Base-by-base conservation (phyloP, 2,888 invertebrate species). In the Thalpophila matura region DNA sequence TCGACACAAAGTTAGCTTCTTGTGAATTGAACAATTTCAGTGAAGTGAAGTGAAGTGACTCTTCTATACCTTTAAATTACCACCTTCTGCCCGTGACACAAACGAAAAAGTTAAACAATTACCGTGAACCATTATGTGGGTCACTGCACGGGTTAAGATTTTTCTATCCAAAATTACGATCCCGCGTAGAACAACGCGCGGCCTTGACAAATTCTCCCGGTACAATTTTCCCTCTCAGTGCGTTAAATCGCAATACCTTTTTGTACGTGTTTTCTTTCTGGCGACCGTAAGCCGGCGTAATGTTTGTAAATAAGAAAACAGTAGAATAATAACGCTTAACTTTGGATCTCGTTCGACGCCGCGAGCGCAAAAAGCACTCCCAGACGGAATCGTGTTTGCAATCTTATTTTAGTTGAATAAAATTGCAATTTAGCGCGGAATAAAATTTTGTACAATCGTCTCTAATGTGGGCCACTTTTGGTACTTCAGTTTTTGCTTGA, bases 231-330 rank as follows among this genome's bases (percentile, higher is more conserved):
- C 43, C 59, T 79, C 56, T 65, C 63, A 82, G 74, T 80, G 80
- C 80, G 77, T 83, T 77, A 77, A 79, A 74, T 81, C 68, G 74
- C 78, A 80, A 83, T 79, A 71, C 76, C 72, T 76, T 78, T 82
- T 64, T 63, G 71, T 71, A 77, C 77, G 81, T 79, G 81, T 79
- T 79, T 74, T 62, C 63, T 63, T 64, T 53, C 62, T 22, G 42
- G 68, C 64, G 53, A 54, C 73, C 70, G 51, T 70, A 55, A 73
- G 73, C 76, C 58, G 45, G 43, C 59, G 76, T 76, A 72, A 80
- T 78, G 74, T 82, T 82, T 80, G 77, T 79, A 76, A 83, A 84
- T 82, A 84, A 80, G 65, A 72, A 68, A 80, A 76, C 72, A 64
- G 66, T 75, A 58, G 58, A 75, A 81, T 70, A 79, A 74, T 74